Base-by-base conservation (phyloP, 2,888 invertebrate species). In the Ceratothoa steindachneri region DNA sequence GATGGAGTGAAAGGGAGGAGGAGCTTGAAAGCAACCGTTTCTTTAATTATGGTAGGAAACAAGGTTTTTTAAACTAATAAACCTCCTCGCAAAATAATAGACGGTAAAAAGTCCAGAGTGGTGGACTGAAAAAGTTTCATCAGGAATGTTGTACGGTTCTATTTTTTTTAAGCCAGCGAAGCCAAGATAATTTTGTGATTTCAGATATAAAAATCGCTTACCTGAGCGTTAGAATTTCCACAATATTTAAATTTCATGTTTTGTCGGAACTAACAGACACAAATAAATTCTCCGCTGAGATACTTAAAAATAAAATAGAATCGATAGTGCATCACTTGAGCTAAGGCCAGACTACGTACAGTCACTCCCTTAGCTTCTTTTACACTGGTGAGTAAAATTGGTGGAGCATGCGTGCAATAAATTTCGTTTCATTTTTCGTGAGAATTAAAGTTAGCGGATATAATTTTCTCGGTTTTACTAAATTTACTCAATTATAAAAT, bases 161-260 rank as follows among this genome's bases (percentile, higher is more conserved):
- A 41, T 41, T 41, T 41, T n/a, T 15, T 41, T 41, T 41, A 41
- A 15, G 41, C 41, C 41, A 41, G 41, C 41, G 5, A 41, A 9
- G 15, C 15, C 41, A 41, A 9, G 41, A 41, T 41, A 41, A 41
- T 41, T 15, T 41, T 41, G 15, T n/a, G n/a, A 5, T 41, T 41
- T 41, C 41, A 9, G 15, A 41, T 41, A 41, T 41, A 9, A 41
- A 41, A 41, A 41, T 9, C n/a, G n/a, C 41, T 41, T 15, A 78
- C 78, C 78, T 78, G 78, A 73, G 73, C 74, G 74, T 75, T 75
- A 74, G 75, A 75, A 71, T 73, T 66, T 41, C 78, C 75, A 71
- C 73, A 75, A 70, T 78, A 75, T 73, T 78, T 78, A 75, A 78
- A 75, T 78, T 78, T 78, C 78, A 78, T 78, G 78, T 78, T 78